Evolutionary conservation across 2,113 vertebrate species (phyloP).

Genomic region (Cavia aperea): DNA sequence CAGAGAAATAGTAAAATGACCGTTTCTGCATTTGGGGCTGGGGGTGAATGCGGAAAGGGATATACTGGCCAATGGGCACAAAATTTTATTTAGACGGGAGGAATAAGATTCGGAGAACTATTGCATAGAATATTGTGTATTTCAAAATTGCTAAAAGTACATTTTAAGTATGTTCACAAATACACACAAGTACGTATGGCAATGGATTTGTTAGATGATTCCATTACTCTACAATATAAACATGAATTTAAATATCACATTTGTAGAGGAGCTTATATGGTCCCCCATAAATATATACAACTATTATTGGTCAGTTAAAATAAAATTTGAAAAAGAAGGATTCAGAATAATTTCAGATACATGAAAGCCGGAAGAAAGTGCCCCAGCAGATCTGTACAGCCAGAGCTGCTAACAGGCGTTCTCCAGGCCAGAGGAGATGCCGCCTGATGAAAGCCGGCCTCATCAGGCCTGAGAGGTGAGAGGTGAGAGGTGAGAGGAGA

Average conservation of each 20-base stretch:
- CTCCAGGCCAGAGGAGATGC: background rate
- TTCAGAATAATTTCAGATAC: background rate
- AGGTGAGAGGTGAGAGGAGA: too few species aligned
- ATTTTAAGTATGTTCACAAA: background rate
- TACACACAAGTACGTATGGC: background rate
- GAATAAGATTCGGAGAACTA: too few species aligned
- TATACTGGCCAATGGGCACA: background rate
- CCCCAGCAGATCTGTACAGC: background rate
- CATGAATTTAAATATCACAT: background rate
- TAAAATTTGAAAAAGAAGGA: background rate
- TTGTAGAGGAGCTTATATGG: background rate
- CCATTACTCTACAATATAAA: background rate
- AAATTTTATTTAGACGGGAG: background rate
- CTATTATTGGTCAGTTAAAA: background rate
- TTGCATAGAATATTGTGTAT: background rate
- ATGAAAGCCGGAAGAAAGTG: background rate
- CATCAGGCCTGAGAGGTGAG: background rate
- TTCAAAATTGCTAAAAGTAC: background rate
- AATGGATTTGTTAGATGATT: background rate
- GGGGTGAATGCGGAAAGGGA: background rate
- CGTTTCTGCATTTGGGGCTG: background rate
- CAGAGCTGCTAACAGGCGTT: background rate
- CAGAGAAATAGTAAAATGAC: background rate
- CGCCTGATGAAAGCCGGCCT: background rate
- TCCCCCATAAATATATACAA: background rate